A percentile compares a stretch with the other conserved stretches of the same genome.
These are phyloP conservation scores for Pharmacophagus antenor DNA, from an alignment of 2,888 invertebrate species.

Conservation along the genomic window DNA sequence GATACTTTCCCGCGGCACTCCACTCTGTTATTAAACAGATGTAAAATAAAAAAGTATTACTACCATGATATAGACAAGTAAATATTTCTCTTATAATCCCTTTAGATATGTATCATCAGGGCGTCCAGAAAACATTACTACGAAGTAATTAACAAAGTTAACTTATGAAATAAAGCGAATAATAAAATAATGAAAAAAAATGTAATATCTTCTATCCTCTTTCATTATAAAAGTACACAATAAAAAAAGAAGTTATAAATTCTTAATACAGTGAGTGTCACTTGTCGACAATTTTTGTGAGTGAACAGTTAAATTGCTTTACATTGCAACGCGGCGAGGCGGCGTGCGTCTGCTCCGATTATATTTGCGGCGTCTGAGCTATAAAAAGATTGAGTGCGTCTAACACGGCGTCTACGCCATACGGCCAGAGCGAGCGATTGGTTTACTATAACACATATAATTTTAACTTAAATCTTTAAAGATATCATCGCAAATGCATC, in stretches of 20 bases:
- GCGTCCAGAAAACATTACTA: too few species aligned
- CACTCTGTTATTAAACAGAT: neutral
- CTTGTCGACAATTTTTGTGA: slow-evolving; percentile 19
- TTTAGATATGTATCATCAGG: too few species aligned
- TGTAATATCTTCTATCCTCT: neutral
- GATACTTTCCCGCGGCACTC: neutral
- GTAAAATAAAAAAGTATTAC: neutral
- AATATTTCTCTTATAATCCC: too few species aligned
- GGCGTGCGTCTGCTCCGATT: slow-evolving; percentile 55
- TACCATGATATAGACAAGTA: too few species aligned
- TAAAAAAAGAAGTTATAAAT: neutral
- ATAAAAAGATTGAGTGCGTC: slow-evolving; percentile 67
- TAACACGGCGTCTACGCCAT: slow-evolving; percentile 56
- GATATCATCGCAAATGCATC: neutral
- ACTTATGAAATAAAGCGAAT: too few species aligned
- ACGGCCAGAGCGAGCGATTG: slow-evolving; percentile 21
- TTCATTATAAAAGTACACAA: neutral
- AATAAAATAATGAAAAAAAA: neutral
- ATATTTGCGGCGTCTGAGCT: slow-evolving; percentile 58
- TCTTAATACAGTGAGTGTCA: neutral
- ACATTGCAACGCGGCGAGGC: slow-evolving; percentile 33
- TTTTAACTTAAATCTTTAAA: slow-evolving; percentile 1
- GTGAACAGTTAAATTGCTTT: slow-evolving; percentile 25
- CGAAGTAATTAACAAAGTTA: too few species aligned
- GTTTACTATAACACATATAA: slow-evolving; percentile 24